These are phyloP conservation scores for Galagoides demidoff DNA, from an alignment of 2,797 vertebrate species.

Conservation along the genomic window DNA sequence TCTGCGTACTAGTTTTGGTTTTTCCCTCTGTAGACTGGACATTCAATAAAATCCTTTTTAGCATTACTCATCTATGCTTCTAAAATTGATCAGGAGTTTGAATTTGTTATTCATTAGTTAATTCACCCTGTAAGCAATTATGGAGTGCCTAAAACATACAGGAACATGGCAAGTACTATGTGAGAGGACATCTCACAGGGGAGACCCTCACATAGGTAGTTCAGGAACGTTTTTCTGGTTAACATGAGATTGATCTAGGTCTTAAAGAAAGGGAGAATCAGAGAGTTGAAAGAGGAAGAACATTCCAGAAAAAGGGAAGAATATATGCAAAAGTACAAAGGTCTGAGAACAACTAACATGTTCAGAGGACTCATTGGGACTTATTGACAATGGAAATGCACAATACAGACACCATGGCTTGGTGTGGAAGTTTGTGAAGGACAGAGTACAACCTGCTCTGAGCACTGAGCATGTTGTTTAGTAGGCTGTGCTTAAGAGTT, in stretches of 20 bases:
- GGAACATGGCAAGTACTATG: not conserved
- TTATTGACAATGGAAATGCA: not conserved
- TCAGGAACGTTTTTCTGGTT: not conserved
- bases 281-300: not conserved
- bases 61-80: not conserved
- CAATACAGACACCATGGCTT: not conserved
- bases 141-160: not conserved
- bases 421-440: not conserved
- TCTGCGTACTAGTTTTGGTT: slow-evolving; percentile 8
- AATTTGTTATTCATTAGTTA: not conserved
- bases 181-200: not conserved
- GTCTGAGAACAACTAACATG: not conserved
- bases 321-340: not conserved
- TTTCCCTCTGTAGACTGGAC: not conserved
- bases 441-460: not conserved
- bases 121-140: slow-evolving; percentile 10
- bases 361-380: not conserved
- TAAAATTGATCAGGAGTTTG: slow-evolving; percentile 13
- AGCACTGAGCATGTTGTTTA: not conserved
- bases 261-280: not conserved
- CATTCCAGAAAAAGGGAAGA: not conserved
- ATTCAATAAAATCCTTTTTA: not conserved
- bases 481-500: not conserved
- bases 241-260: not conserved
- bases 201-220: not conserved